phyloP scores from a whole-genome alignment of 2,113 vertebrate species.

The Noturus placidus region DNA sequence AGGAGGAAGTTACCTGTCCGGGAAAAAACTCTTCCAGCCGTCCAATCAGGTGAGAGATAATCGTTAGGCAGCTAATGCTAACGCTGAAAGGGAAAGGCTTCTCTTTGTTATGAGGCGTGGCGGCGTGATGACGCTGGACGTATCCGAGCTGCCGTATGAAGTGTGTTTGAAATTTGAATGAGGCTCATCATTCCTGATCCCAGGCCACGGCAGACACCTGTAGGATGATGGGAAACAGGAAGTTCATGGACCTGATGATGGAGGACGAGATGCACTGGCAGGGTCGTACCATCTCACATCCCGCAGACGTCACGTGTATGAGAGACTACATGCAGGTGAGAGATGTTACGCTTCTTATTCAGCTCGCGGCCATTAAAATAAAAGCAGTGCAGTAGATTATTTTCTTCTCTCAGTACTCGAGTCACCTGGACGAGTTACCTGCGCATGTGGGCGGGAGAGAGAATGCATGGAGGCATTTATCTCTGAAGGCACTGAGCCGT shows the following conservation, averaged over 20 bases:
- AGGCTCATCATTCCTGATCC: not conserved
- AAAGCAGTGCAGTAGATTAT: not conserved
- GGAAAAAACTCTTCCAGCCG: not conserved
- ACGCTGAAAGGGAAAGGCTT: not conserved
- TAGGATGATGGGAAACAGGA: conserved; percentile 63
- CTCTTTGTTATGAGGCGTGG: not conserved
- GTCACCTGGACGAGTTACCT: conserved; percentile 4
- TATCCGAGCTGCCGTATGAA: not conserved
- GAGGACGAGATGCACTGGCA: conserved; percentile 56
- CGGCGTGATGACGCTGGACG: not conserved
- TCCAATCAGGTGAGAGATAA: not conserved
- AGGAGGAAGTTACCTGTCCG: not conserved
- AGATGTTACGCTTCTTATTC: not conserved
- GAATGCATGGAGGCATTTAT: not conserved
- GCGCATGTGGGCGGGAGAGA: not conserved
- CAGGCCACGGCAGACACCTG: conserved; percentile 66
- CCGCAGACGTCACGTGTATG: conserved; percentile 62
- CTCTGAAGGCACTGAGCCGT: not conserved
- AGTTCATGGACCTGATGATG: conserved; percentile 61
- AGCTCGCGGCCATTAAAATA: not conserved
- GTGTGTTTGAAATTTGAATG: not conserved
- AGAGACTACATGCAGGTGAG: conserved; percentile 69
- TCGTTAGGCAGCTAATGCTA: not conserved
- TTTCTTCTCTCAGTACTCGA: not conserved
- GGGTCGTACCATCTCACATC: conserved; percentile 58